phyloP scores from a whole-genome alignment of 1,140 invertebrate genomes.

The Drosophila lacteicornis region DNA sequence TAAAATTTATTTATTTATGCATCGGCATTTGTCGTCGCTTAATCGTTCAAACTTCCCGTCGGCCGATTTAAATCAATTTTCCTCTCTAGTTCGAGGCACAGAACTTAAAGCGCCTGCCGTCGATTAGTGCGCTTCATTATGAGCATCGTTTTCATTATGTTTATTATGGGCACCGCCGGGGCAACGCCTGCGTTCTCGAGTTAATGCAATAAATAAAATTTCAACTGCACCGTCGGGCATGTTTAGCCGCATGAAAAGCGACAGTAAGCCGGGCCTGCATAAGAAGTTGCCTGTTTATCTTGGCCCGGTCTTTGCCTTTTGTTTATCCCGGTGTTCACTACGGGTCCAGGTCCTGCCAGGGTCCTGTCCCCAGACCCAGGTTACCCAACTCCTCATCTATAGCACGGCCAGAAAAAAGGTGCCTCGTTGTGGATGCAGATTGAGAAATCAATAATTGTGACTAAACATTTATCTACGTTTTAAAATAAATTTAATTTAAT shows the following conservation, averaged over 20 bases:
- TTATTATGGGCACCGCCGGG: constrained; percentile 55
- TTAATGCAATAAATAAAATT: constrained; percentile 83
- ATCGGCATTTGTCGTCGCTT: constrained; percentile 44
- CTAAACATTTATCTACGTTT: no score
- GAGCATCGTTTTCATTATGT: constrained; percentile 79
- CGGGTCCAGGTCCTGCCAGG: constrained; percentile 15
- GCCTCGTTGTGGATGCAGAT: no score
- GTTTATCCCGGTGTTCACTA: constrained; percentile 57
- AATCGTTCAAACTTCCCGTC: constrained; percentile 63
- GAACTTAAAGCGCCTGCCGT: constrained; percentile 56
- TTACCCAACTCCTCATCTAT: constrained; percentile 6
- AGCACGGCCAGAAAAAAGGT: not conserved
- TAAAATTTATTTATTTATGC: constrained; percentile 67
- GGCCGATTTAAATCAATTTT: constrained; percentile 47
- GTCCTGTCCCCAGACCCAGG: constrained; percentile 21
- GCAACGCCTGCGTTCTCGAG: constrained; percentile 53
- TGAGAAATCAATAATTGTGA: not conserved
- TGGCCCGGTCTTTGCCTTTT: constrained; percentile 62
- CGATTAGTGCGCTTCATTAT: constrained; percentile 80
- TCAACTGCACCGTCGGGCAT: constrained; percentile 78
- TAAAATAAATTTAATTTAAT: no score
- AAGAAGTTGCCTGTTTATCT: constrained; percentile 81
- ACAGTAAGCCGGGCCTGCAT: constrained; percentile 74
- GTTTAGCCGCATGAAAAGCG: constrained; percentile 82
- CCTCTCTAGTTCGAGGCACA: not conserved